These are phyloP conservation scores for Phymatocera aterrima DNA, from an alignment of 2,888 invertebrate genomes.

Conservation along the genomic window DNA sequence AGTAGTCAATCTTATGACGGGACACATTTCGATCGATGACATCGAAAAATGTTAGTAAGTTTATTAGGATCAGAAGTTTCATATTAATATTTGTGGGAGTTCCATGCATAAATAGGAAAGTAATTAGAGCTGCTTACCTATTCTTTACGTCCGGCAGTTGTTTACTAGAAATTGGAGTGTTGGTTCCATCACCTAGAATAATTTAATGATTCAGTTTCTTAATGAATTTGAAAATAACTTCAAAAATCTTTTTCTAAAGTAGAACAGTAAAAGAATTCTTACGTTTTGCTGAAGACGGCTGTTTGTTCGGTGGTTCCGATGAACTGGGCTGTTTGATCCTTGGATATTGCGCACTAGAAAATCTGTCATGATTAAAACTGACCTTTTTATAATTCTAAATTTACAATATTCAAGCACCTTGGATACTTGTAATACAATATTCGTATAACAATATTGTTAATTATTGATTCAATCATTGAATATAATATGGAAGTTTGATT, in stretches of 20 bases:
- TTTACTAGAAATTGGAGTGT: constrained; percentile 8
- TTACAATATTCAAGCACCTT: not conserved
- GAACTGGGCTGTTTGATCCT: constrained; percentile 31
- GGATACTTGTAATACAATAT: not conserved
- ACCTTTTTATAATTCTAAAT: not conserved
- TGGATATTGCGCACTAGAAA: constrained; percentile 40
- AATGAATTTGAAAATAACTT: constrained; percentile 36
- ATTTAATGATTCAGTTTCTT: constrained; percentile 9
- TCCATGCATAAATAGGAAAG: not conserved
- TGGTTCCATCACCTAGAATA: constrained; percentile 32
- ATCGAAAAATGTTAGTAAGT: not conserved
- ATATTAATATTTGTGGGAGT: not conserved
- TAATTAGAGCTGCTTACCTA: constrained; percentile 61
- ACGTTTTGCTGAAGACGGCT: constrained; percentile 52
- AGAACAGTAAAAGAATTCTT: constrained; percentile 40
- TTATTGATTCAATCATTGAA: not conserved
- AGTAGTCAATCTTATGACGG: not conserved
- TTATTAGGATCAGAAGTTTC: not conserved
- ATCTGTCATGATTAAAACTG: not conserved
- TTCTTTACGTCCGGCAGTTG: constrained; percentile 59
- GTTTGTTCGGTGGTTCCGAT: constrained; percentile 46
- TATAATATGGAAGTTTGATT: not conserved
- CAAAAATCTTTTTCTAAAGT: not conserved
- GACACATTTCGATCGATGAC: not conserved
- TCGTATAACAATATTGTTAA: not conserved